phyloP scores from a whole-genome alignment of 2,113 vertebrate genomes.

The Hiodon tergisus region DNA sequence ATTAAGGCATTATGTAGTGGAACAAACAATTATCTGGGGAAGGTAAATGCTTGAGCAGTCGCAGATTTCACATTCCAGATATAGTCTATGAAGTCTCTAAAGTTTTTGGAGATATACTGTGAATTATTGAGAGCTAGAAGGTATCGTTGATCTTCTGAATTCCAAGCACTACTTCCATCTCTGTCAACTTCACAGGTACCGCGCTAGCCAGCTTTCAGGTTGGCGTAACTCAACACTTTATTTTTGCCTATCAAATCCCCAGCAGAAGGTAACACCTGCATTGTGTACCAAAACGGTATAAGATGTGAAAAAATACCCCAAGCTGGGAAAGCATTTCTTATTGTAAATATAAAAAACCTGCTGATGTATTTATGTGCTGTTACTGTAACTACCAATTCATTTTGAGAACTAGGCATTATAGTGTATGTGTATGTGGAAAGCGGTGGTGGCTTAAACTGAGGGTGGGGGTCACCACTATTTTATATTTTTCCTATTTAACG shows the following conservation, averaged over 20 bases:
- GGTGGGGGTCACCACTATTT: background rate
- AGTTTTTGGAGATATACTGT: slow-evolving; percentile 33
- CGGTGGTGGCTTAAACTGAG: background rate
- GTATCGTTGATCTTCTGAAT: slow-evolving; percentile 42
- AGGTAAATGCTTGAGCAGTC: slow-evolving; percentile 31
- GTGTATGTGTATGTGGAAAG: background rate
- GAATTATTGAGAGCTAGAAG: slow-evolving; percentile 45
- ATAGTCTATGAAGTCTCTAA: background rate
- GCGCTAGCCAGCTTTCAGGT: slow-evolving; percentile 32
- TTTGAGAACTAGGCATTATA: background rate
- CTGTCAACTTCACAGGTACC: slow-evolving; percentile 41
- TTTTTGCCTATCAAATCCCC: slow-evolving; percentile 18
- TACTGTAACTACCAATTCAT: background rate
- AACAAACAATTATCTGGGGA: slow-evolving; percentile 34
- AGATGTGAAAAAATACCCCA: slow-evolving; percentile 25
- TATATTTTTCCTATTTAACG: background rate
- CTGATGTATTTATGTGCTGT: slow-evolving; percentile 37
- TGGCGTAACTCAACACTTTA: slow-evolving; percentile 40
- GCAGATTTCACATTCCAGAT: slow-evolving; percentile 23
- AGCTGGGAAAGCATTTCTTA: slow-evolving; percentile 15
- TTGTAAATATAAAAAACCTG: slow-evolving; percentile 31
- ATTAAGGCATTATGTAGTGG: slow-evolving; percentile 24
- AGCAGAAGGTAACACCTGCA: slow-evolving; percentile 19
- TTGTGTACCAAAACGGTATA: slow-evolving; percentile 20
- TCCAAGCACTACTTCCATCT: slow-evolving; percentile 41